These are phyloP conservation scores for Felis catus DNA, from an alignment of 2,113 vertebrate genomes.

Conservation along the genomic window DNA sequence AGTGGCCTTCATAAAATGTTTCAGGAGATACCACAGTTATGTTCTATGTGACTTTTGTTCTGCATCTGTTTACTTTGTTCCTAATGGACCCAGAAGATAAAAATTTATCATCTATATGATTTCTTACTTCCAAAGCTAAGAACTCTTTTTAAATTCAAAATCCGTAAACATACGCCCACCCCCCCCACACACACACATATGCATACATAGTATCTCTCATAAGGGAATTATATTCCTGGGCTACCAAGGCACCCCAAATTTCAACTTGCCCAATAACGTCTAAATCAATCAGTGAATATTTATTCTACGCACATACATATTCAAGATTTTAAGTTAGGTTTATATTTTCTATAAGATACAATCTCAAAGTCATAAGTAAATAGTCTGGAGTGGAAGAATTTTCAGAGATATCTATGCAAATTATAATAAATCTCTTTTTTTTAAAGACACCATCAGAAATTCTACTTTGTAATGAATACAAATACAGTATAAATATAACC, in stretches of 20 bases:
- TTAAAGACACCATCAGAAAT: neutral
- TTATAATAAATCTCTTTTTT: neutral
- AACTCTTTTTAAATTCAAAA: neutral
- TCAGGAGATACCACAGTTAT: neutral
- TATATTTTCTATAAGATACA: neutral
- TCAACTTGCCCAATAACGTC: neutral
- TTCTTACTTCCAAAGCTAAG: neutral
- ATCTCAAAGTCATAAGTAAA: neutral
- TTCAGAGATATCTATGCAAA: neutral
- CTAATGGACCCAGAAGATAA: neutral
- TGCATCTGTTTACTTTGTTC: neutral
- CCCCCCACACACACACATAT: neutral
- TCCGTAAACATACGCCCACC: neutral
- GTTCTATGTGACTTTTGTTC: neutral
- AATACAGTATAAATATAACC: neutral
- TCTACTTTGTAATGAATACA: neutral
- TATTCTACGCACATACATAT: neutral
- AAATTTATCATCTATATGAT: neutral
- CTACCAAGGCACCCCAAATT: neutral
- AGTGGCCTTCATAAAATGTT: neutral
- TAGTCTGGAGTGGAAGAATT: neutral
- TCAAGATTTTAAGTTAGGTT: neutral
- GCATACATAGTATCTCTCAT: neutral
- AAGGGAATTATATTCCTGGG: neutral
- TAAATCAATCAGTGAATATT: neutral